Conservation (phyloP, 2,888 invertebrate genomes). For the Augochlorella aurata region DNA sequence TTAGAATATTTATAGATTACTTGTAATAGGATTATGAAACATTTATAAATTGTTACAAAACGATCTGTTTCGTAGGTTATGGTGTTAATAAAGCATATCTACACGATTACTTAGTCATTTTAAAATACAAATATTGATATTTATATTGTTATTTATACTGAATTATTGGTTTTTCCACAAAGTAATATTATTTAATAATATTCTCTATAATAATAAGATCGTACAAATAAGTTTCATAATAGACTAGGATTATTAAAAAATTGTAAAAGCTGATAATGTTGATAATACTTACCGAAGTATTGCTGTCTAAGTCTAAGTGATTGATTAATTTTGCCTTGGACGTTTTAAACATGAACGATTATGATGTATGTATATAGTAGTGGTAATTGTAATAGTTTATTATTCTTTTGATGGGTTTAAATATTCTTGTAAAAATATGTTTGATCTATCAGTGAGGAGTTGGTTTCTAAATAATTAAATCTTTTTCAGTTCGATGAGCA, state of each 20-base stretch:
- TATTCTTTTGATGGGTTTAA: background rate
- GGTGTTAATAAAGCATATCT: background rate
- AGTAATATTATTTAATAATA: background rate
- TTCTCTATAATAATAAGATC: background rate
- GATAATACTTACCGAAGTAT: background rate
- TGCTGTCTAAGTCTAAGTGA: background rate
- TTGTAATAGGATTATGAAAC: background rate
- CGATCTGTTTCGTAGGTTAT: background rate
- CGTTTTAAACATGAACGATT: slow-evolving; percentile 22
- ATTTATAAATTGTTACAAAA: background rate
- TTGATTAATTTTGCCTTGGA: background rate
- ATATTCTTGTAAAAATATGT: no score
- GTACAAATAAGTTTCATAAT: background rate
- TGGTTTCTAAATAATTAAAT: background rate
- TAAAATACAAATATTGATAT: background rate
- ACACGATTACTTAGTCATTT: background rate
- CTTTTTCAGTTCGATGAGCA: slow-evolving; percentile 26
- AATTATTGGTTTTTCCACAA: background rate
- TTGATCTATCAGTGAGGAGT: background rate
- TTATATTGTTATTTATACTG: background rate
- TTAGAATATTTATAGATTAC: background rate
- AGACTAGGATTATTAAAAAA: background rate
- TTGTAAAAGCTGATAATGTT: background rate
- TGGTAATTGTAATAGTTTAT: background rate
- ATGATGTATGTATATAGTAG: slow-evolving; percentile 8